Conservation (phyloP, 2,113 vertebrate genomes). For the Nycticebus coucang region DNA sequence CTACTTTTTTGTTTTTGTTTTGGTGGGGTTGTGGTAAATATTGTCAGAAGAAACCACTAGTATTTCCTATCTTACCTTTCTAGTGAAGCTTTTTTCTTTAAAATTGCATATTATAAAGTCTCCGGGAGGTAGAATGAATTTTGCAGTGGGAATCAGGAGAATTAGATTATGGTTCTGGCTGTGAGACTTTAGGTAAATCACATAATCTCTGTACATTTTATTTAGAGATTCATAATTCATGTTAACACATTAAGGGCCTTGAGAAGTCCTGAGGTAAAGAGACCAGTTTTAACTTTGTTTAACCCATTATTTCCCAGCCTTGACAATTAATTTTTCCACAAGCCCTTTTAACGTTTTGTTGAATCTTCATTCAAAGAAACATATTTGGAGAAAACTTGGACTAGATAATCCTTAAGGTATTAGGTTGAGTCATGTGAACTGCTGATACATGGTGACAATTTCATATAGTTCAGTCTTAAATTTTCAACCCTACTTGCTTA, state of each 20-base stretch:
- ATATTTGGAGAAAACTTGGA: not conserved
- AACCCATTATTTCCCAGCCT: not conserved
- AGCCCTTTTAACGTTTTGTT: not conserved
- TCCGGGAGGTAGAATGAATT: not conserved
- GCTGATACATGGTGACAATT: not conserved
- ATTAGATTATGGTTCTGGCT: not conserved
- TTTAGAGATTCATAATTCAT: not conserved
- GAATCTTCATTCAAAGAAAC: constrained; percentile 11
- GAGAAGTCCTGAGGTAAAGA: constrained; percentile 5
- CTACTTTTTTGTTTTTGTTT: not conserved
- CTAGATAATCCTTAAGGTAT: not conserved
- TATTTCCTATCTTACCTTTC: constrained; percentile 11
- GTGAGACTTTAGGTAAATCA: constrained; percentile 23
- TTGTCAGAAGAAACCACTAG: not conserved
- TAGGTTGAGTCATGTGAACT: constrained; percentile 1
- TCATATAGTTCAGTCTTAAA: not conserved
- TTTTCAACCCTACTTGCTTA: constrained; percentile 14
- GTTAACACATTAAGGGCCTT: not conserved
- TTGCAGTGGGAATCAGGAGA: constrained; percentile 19
- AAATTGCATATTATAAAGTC: not conserved
- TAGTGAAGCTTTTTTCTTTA: not conserved
- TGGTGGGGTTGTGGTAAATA: not conserved
- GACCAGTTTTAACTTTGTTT: constrained; percentile 36
- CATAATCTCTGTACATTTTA: not conserved
- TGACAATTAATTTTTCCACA: not conserved